Percentiles rank a stretch among this genome's conserved stretches.
phyloP scores from a whole-genome alignment of 1,140 invertebrate species.

The Littorina saxatilis region DNA sequence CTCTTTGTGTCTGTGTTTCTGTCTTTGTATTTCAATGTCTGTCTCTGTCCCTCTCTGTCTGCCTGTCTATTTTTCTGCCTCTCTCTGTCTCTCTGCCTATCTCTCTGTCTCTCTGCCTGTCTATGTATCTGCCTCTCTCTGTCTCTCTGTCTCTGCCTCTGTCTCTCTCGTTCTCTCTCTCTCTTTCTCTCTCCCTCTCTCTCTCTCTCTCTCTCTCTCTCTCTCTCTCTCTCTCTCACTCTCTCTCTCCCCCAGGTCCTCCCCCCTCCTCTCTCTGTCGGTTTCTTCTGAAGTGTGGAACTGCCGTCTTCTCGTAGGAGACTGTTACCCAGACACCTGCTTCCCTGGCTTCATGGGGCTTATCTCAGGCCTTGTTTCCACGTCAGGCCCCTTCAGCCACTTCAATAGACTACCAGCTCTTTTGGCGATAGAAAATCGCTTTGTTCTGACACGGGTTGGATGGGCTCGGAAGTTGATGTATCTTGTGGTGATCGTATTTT shows the following conservation, averaged over 20 bases:
- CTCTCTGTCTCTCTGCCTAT: neutral
- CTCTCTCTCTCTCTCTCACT: neutral
- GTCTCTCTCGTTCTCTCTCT: no score
- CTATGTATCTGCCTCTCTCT: neutral
- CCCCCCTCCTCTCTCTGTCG: no score
- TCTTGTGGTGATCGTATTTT: no score
- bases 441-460: no score
- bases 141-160: neutral
- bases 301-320: no score
- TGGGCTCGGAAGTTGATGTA: no score
- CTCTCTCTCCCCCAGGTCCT: neutral
- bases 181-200: neutral
- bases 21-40: neutral
- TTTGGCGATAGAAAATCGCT: no score
- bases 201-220: neutral
- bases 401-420: no score
- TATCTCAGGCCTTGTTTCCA: neutral
- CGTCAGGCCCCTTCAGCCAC: neutral
- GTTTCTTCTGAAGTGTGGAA: no score
- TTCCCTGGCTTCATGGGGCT: no score
- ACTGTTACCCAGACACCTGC: no score
- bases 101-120: no score
- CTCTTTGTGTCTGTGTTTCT: neutral
- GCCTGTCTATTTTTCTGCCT: neutral
- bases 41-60: neutral